phyloP scores from a whole-genome alignment of 2,113 vertebrate species.

The Buteo buteo region DNA sequence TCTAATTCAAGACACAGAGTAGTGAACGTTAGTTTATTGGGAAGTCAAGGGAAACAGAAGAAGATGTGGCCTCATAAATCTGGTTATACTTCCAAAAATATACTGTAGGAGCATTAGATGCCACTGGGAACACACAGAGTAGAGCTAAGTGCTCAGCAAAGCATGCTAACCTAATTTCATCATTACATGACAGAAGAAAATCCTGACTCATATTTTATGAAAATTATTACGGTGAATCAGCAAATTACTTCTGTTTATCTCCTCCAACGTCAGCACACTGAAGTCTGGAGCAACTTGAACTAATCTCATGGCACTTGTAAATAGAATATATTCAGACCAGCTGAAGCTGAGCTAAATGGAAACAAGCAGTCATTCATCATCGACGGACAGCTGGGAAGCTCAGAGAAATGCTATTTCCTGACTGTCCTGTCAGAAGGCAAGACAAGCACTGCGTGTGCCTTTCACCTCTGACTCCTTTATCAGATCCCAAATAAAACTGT shows the following conservation, averaged over 20 bases:
- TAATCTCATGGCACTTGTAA: constrained; percentile 10
- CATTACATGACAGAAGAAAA: constrained; percentile 37
- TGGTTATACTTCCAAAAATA: constrained; percentile 41
- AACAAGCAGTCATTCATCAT: constrained; percentile 1
- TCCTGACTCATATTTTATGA: constrained; percentile 60
- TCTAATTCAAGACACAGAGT: background rate
- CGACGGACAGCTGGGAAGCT: background rate
- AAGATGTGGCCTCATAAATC: background rate
- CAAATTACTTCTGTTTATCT: constrained; percentile 53
- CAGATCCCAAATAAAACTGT: background rate
- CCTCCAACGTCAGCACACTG: constrained; percentile 20
- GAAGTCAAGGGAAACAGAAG: background rate
- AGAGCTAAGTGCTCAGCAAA: constrained; percentile 22
- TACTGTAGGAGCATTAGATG: background rate
- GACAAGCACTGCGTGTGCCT: background rate
- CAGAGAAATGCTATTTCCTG: constrained; percentile 10
- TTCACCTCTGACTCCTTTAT: background rate
- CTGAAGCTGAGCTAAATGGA: background rate
- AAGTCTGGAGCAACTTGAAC: constrained; percentile 55
- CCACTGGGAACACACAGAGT: constrained; percentile 22
- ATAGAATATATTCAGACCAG: background rate
- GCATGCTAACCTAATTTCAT: constrained; percentile 58
- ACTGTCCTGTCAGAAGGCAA: background rate
- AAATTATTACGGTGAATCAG: constrained; percentile 56
- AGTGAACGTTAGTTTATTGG: background rate